phyloP scores from a whole-genome alignment of 1,140 invertebrate genomes.

The Theocolax elegans region DNA sequence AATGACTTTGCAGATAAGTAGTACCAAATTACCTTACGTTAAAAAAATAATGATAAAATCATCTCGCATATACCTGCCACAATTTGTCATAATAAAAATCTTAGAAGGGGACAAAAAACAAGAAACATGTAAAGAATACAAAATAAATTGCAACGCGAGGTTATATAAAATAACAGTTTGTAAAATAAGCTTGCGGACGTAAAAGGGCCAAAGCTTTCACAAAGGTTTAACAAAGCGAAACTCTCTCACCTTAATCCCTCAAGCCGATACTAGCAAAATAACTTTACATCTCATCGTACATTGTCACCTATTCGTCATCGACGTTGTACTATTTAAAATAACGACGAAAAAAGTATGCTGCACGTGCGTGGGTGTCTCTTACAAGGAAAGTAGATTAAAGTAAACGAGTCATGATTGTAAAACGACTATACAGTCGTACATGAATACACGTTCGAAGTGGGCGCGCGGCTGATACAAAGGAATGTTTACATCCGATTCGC shows the following conservation, averaged over 20 bases:
- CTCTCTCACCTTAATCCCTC: conserved; percentile 36
- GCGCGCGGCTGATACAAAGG: conserved; percentile 36
- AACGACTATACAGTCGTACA: conserved; percentile 17
- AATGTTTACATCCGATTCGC: conserved; percentile 42
- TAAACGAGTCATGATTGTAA: conserved; percentile 30
- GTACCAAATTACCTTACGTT: conserved; percentile 31
- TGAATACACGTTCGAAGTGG: conserved; percentile 24
- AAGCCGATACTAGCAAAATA: conserved; percentile 37
- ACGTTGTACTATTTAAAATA: conserved; percentile 18
- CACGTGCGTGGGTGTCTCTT: conserved; percentile 13
- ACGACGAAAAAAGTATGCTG: conserved; percentile 14
- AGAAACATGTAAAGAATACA: conserved; percentile 31
- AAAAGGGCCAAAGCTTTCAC: conserved; percentile 35
- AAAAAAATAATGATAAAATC: conserved; percentile 36
- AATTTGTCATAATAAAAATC: conserved; percentile 32
- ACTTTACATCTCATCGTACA: conserved; percentile 26
- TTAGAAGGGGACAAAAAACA: conserved; percentile 6
- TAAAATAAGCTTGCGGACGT: conserved; percentile 35
- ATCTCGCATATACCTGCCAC: conserved; percentile 6
- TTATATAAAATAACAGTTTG: conserved; percentile 26
- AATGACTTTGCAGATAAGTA: conserved; percentile 41
- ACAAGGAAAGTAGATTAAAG: conserved; percentile 15
- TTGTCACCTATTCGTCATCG: neutral
- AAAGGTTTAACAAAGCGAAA: conserved; percentile 31
- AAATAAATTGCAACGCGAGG: conserved; percentile 35